Evolutionary conservation across 2,888 invertebrate genomes (phyloP).

Genomic region (Euproctis similis): DNA sequence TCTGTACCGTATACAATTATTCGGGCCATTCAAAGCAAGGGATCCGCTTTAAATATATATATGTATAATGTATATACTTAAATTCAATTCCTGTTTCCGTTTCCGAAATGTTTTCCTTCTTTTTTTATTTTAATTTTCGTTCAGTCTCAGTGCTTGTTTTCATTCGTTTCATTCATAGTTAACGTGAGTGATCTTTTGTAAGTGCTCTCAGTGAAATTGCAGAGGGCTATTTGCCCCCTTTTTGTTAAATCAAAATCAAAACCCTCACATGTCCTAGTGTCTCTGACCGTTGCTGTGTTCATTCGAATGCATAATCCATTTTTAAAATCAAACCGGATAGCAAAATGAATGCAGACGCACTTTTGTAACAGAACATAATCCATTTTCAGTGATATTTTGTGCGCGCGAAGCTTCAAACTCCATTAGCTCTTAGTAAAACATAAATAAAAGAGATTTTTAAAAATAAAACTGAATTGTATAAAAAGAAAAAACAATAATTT

Average conservation of each 20-base stretch:
- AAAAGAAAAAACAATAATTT: too few species aligned
- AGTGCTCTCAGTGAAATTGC: slow-evolving; percentile 69
- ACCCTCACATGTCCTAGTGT: slow-evolving; percentile 37
- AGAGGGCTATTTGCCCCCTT: slow-evolving; percentile 61
- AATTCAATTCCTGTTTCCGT: slow-evolving; percentile 71
- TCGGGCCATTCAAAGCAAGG: slow-evolving; percentile 63
- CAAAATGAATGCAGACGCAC: too few species aligned
- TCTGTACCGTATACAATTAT: slow-evolving; percentile 65
- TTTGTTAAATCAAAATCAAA: slow-evolving; percentile 64
- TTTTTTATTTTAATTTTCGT: slow-evolving; percentile 60
- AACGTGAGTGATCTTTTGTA: slow-evolving; percentile 72
- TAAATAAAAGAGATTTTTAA: too few species aligned
- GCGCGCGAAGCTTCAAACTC: too few species aligned
- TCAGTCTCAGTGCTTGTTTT: slow-evolving; percentile 59
- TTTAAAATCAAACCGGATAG: too few species aligned
- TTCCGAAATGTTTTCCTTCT: slow-evolving; percentile 56
- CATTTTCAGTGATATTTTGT: too few species aligned
- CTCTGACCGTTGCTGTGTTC: slow-evolving; percentile 31
- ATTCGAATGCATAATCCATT: too few species aligned
- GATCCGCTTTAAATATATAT: slow-evolving; percentile 68
- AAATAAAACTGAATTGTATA: too few species aligned
- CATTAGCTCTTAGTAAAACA: too few species aligned
- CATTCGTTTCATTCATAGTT: slow-evolving; percentile 71
- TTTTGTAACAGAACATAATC: too few species aligned
- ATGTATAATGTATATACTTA: too few species aligned